Evolutionary conservation across 2,113 vertebrate species (phyloP), one percentile per base, ranked within the genome.

Genomic region (Caretta caretta): DNA sequence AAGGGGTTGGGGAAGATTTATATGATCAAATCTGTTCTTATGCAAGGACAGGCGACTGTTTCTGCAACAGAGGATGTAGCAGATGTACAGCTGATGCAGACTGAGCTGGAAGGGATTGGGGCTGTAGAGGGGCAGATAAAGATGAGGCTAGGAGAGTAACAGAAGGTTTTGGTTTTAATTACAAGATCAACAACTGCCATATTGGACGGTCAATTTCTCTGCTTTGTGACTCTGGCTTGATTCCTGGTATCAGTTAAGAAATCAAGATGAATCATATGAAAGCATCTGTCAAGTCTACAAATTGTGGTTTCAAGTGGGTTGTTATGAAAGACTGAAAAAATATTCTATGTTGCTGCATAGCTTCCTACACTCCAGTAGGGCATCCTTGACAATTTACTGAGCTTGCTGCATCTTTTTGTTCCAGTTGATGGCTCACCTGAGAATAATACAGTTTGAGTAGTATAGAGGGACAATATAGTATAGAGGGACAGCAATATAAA

Each of bases 241-340:
- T 95, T 84, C 90, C 81, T 87, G 83, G 12, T 91, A 94, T 24
- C 86, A 79, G 87, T 89, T 86, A 80, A 94, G 85, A 81, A 92
- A 85, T 94, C 57, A 82, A 80, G 86, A 94, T 94, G 95, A 97
- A 83, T 97, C 95, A 97, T 82, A 81, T 54, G 81, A 80, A 93
- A 96, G 95, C 93, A 96, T 96, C 96, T 96, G 92, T 94, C 76
- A 88, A 81, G 90, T 51, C 85, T 92, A 86, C 94, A 94, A 95
- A 92, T 76, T 87, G 87, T 94, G 93, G 83, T 94, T 95, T 93
- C 31, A 94, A 94, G 86, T 89, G 79, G 95, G 95, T 89, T 93
- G 83, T 89, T 90, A 90, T 92, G 96, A 88, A 96, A 95, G 85
- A 87, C 90, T 96, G 90, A 92, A 90, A 62, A 79, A 29, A 78